Evolutionary conservation across 23 tunicate genomes (phyloP), one percentile per base, ranked within the genome.

Genomic region (Halocynthia roretzi): DNA sequence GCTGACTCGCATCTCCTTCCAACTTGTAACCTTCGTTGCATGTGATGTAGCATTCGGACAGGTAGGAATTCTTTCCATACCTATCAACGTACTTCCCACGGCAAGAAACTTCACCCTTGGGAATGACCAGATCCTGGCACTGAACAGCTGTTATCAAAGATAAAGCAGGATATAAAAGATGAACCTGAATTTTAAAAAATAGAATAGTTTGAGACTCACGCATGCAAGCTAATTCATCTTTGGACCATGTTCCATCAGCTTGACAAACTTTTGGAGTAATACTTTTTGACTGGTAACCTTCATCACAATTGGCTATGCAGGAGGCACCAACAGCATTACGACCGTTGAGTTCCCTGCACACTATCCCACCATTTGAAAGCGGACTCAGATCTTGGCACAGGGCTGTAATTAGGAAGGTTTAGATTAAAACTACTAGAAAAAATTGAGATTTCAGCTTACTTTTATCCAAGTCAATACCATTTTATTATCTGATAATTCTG

Each of bases 161-260:
- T 31, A 31, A 31, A 31, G 1, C 1, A 31, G 44, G 4, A 31
- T 31, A 31, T 31, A 31, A 31, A 31, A 31, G 44, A 1, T 31
- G 44, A 31, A 31, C 44, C 44, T 0, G 44, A 31, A 31, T 31
- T 31, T 31, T 4, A 58, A n/a, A 58, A 14, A 14, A 58, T 15
- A n/a, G n/a, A 58, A 58, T 58, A 58, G n/a, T n/a, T 14, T 1
- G 64, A n/a, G 2, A 67, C 71, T 67, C 18, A 67, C 71, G 71
- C 12, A 67, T 17, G 23, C 71, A 67, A n/a, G 5, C 17, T 14
- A 48, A 67, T 0, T 51, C 56, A 10, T 11, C 58, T 12, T 8
- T 14, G n/a, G 60, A 17, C 82, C 82, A 78, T 6, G 58, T 8
- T 7, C 82, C 75, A 44, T 78, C 52, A 14, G 75, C 10, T n/a